Conservation (phyloP, 2,797 vertebrate species). For the Leucoraja ocellata region DNA sequence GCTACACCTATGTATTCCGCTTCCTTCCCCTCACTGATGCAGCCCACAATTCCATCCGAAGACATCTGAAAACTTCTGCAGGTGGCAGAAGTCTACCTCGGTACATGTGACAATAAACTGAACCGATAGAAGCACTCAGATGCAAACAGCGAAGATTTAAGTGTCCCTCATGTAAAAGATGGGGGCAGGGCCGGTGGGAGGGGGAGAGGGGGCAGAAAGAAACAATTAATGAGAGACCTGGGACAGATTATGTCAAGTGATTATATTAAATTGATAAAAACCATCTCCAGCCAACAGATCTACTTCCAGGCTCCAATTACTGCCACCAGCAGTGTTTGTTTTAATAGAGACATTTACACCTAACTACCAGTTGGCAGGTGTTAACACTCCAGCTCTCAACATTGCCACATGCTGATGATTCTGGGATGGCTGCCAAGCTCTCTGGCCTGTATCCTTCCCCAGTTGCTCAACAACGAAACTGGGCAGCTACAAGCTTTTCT, state of each 20-base stretch:
- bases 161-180: not conserved
- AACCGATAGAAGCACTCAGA: slow-evolving; percentile 7
- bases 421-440: slow-evolving; percentile 89
- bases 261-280: not conserved
- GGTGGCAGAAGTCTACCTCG: no score
- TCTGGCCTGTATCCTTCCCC: slow-evolving; percentile 71
- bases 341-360: slow-evolving; percentile 99
- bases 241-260: slow-evolving; percentile 32
- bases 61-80: no score
- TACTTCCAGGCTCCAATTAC: slow-evolving; percentile 73
- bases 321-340: slow-evolving; percentile 66
- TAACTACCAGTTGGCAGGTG: slow-evolving; percentile 97
- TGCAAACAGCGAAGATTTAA: not conserved
- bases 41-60: no score
- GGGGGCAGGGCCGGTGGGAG: not conserved
- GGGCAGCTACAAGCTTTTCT: slow-evolving; percentile 54
- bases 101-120: no score
- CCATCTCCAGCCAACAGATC: slow-evolving; percentile 60
- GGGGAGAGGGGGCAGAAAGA: no score
- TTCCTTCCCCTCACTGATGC: no score
- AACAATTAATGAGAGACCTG: not conserved
- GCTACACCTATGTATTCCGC: no score
- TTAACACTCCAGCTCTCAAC: slow-evolving; percentile 81
- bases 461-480: slow-evolving; percentile 45
- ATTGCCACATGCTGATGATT: slow-evolving; percentile 91